Conservation (phyloP, 2,888 invertebrate genomes). For the Hypomecis punctinalis region DNA sequence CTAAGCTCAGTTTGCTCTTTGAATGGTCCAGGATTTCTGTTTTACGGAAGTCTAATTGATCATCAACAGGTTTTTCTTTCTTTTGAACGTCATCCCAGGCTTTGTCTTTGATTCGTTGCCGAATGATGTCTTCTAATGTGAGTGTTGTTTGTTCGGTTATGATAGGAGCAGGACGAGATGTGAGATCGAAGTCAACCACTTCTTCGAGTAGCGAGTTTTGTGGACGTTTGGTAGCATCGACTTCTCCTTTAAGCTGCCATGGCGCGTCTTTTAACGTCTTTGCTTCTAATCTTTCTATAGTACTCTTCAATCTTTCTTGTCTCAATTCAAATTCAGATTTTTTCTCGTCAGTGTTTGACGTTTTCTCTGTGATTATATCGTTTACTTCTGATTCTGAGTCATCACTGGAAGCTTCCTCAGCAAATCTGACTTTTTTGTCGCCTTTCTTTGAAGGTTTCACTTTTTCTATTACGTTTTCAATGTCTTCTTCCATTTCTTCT, state of each 20-base stretch:
- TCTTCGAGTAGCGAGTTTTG: constrained; percentile 97
- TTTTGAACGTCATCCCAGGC: constrained; percentile 97
- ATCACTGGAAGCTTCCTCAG: constrained; percentile 55
- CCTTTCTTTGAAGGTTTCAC: constrained; percentile 44
- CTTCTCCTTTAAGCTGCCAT: constrained; percentile 98
- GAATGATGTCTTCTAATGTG: constrained; percentile 95
- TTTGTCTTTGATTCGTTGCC: constrained; percentile 95
- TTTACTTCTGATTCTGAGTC: constrained; percentile 60
- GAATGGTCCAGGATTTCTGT: constrained; percentile 95
- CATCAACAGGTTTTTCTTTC: constrained; percentile 93
- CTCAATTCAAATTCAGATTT: constrained; percentile 90
- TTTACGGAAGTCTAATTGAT: constrained; percentile 94
- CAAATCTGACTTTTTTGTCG: constrained; percentile 65
- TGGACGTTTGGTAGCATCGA: constrained; percentile 90
- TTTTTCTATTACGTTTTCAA: constrained; percentile 50
- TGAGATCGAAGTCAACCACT: constrained; percentile 95
- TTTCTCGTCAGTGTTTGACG: constrained; percentile 55
- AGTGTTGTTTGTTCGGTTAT: constrained; percentile 96
- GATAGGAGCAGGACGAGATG: constrained; percentile 93
- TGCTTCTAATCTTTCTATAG: constrained; percentile 89
- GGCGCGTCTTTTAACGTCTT: constrained; percentile 92
- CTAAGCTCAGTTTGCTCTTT: constrained; percentile 96
- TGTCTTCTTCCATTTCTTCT: constrained; percentile 40
- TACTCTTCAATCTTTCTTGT: constrained; percentile 88
- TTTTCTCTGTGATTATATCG: constrained; percentile 39